phyloP scores from a whole-genome alignment of 2,888 invertebrate species.

The Rambutsinella grinnellia region DNA sequence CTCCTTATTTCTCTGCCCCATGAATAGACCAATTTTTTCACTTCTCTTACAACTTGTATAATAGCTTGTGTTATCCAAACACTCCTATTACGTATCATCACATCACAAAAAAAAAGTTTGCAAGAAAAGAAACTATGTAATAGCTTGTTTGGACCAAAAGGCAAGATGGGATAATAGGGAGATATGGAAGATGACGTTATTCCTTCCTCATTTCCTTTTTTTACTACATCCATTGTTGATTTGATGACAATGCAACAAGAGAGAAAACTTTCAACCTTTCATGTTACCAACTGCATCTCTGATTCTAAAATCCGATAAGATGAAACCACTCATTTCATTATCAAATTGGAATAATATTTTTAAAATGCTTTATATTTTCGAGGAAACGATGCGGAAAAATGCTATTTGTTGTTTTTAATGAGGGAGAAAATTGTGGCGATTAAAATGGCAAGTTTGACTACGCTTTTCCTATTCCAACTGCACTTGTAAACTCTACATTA shows the following conservation, averaged over 20 bases:
- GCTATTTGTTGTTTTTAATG: background rate
- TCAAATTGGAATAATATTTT: too few species aligned
- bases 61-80: background rate
- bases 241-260: too few species aligned
- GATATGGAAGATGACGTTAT: background rate
- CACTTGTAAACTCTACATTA: slow-evolving; percentile 7
- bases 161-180: background rate
- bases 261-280: background rate
- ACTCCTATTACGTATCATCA: background rate
- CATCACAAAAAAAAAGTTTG: background rate
- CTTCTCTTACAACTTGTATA: background rate
- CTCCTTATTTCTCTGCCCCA: background rate
- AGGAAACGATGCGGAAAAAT: background rate
- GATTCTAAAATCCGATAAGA: too few species aligned
- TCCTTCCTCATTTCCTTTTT: background rate
- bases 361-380: too few species aligned
- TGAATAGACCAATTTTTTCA: background rate
- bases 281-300: too few species aligned
- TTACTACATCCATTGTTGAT: too few species aligned
- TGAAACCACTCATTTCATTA: too few species aligned
- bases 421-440: background rate
- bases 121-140: background rate
- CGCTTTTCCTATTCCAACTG: background rate
- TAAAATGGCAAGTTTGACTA: slow-evolving; percentile 7
- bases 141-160: background rate